A percentile compares a stretch with the other conserved stretches of the same genome.
Conservation (phyloP, 2,113 vertebrate genomes). For the Mobula hypostoma region DNA sequence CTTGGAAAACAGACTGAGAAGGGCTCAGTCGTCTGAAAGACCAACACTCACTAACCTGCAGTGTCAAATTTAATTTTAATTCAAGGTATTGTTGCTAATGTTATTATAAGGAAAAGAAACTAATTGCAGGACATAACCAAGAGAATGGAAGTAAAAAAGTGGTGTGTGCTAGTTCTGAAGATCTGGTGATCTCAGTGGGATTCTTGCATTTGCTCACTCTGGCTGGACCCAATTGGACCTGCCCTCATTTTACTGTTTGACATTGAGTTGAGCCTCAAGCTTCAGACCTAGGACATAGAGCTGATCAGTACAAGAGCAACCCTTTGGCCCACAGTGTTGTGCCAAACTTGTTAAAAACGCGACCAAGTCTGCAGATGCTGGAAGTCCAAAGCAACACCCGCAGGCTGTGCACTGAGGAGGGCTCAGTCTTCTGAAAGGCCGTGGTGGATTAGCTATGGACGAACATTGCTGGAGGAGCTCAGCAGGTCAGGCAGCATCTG, state of each 20-base stretch:
- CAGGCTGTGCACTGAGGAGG: no score
- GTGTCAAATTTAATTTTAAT: background rate
- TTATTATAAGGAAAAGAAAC: background rate
- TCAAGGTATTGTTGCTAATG: background rate
- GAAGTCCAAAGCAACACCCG: no score
- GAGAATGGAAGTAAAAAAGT: background rate
- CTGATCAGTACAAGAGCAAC: no score
- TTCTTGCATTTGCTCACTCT: background rate
- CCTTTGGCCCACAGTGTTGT: no score
- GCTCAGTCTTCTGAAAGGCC: no score
- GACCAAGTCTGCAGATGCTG: no score
- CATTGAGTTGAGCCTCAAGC: background rate
- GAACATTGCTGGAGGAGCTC: no score
- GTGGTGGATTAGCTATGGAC: no score
- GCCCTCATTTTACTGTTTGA: background rate
- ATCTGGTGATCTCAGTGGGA: background rate
- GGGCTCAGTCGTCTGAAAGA: no score
- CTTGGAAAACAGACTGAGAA: background rate
- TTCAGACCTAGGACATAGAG: background rate
- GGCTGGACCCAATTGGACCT: background rate
- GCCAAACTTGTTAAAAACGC: no score
- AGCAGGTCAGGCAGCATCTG: no score
- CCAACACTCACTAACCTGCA: background rate
- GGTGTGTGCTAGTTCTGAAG: background rate
- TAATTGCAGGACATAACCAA: background rate